phyloP scores from a whole-genome alignment of 2,888 invertebrate species.

The Willowsia nigromaculata region DNA sequence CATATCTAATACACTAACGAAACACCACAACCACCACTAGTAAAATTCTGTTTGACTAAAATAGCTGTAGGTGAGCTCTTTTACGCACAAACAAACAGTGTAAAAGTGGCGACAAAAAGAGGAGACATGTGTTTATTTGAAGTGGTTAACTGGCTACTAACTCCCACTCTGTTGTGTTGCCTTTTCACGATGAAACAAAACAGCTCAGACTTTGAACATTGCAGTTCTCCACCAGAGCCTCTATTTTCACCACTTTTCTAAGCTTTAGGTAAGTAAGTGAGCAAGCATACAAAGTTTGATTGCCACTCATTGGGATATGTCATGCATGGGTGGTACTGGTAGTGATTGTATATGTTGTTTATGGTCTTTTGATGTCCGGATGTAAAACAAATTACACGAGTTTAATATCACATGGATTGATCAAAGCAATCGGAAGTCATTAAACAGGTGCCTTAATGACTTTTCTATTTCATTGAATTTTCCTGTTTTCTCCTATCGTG shows the following conservation, averaged over 20 bases:
- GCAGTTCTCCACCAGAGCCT: not conserved
- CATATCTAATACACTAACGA: not conserved
- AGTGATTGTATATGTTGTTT: constrained; percentile 24
- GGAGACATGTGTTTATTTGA: constrained; percentile 46
- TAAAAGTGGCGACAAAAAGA: constrained; percentile 12
- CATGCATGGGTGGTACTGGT: not conserved
- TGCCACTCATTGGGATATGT: not conserved
- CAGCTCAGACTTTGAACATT: constrained; percentile 3
- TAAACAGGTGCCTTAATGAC: constrained; percentile 68
- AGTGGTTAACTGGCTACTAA: constrained; percentile 54
- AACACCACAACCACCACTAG: constrained; percentile 12
- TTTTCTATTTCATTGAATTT: constrained; percentile 66
- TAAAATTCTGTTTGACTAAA: not conserved
- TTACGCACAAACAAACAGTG: not conserved
- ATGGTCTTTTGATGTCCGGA: constrained; percentile 65
- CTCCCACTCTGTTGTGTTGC: not conserved
- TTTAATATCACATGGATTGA: constrained; percentile 61
- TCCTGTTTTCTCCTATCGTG: not conserved
- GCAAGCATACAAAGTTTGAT: not conserved
- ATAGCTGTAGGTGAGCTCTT: not conserved
- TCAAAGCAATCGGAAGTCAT: constrained; percentile 67
- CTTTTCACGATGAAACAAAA: not conserved
- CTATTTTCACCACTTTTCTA: not conserved
- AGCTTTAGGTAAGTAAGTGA: not conserved
- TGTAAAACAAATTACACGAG: constrained; percentile 62